Conservation (phyloP, 1,140 invertebrate species). For the Drosophila burlai region DNA sequence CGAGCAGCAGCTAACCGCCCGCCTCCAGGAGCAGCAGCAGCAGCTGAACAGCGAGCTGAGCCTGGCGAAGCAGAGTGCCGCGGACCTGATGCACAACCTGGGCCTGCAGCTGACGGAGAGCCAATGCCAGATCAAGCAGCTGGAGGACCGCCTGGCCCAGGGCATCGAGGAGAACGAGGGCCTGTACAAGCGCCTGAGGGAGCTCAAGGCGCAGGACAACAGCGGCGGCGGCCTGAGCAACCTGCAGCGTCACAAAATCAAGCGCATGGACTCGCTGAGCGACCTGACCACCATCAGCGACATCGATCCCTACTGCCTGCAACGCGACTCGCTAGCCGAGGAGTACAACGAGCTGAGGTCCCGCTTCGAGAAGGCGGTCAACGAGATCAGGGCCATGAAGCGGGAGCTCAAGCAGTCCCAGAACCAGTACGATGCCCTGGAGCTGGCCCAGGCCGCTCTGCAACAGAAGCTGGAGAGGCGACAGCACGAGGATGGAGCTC, state of each 20-base stretch:
- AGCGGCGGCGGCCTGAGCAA: slow-evolving; percentile 85
- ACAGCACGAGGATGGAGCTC: slow-evolving; percentile 90
- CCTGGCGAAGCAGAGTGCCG: slow-evolving; percentile 85
- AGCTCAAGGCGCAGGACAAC: slow-evolving; percentile 88
- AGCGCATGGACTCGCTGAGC: slow-evolving; percentile 91
- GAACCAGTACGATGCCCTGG: slow-evolving; percentile 91
- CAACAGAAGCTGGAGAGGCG: slow-evolving; percentile 90
- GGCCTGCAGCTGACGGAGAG: slow-evolving; percentile 74
- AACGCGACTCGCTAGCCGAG: slow-evolving; percentile 92
- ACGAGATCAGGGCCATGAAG: slow-evolving; percentile 93
- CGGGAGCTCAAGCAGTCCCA: slow-evolving; percentile 92
- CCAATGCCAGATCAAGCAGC: slow-evolving; percentile 76
- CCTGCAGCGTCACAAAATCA: slow-evolving; percentile 86
- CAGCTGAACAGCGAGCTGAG: slow-evolving; percentile 78
- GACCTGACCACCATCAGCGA: slow-evolving; percentile 93
- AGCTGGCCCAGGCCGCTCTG: slow-evolving; percentile 90
- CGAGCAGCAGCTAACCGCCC: slow-evolving; percentile 89
- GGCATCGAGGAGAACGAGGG: slow-evolving; percentile 92
- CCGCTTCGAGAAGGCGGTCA: slow-evolving; percentile 92
- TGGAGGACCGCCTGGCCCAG: slow-evolving; percentile 87
- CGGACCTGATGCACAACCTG: slow-evolving; percentile 79
- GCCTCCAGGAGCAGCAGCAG: slow-evolving; percentile 87
- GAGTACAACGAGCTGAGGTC: slow-evolving; percentile 91
- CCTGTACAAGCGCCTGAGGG: slow-evolving; percentile 89
- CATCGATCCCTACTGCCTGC: slow-evolving; percentile 90